A percentile compares a stretch with the other conserved stretches of the same genome.
These are phyloP conservation scores for Solenodon paradoxus DNA, from an alignment of 2,113 vertebrate species.

Conservation along the genomic window DNA sequence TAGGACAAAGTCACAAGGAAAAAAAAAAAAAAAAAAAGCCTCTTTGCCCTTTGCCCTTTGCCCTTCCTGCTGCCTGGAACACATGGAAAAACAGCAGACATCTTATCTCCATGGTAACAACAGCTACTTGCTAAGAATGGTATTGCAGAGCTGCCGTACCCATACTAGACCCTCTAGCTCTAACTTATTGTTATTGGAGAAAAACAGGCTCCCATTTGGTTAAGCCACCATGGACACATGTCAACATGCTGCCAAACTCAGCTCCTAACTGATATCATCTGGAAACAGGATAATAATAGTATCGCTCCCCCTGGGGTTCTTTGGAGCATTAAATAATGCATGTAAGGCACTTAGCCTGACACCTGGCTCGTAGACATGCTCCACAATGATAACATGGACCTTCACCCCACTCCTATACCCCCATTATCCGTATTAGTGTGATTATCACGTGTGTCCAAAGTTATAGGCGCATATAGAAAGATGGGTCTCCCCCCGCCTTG, in stretches of 20 bases:
- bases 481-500: not conserved
- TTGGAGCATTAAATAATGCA: conserved; percentile 62
- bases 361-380: conserved; percentile 37
- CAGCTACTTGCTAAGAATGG: not conserved
- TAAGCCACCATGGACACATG: conserved; percentile 10
- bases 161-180: not conserved
- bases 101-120: not conserved
- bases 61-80: not conserved
- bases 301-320: conserved; percentile 13
- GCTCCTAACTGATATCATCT: conserved; percentile 1
- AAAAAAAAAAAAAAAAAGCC: no score
- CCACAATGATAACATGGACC: not conserved
- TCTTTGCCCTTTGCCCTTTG: not conserved
- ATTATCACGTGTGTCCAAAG: not conserved
- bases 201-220: conserved; percentile 32
- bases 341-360: conserved; percentile 25
- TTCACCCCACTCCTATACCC: not conserved
- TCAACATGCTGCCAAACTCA: conserved; percentile 17
- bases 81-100: not conserved
- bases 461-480: not conserved
- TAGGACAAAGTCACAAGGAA: not conserved
- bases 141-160: not conserved
- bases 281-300: conserved; percentile 25
- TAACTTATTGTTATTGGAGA: conserved; percentile 21
- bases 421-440: not conserved